Conservation (phyloP, 23 tunicate genomes). For the Ascidia mentula region DNA sequence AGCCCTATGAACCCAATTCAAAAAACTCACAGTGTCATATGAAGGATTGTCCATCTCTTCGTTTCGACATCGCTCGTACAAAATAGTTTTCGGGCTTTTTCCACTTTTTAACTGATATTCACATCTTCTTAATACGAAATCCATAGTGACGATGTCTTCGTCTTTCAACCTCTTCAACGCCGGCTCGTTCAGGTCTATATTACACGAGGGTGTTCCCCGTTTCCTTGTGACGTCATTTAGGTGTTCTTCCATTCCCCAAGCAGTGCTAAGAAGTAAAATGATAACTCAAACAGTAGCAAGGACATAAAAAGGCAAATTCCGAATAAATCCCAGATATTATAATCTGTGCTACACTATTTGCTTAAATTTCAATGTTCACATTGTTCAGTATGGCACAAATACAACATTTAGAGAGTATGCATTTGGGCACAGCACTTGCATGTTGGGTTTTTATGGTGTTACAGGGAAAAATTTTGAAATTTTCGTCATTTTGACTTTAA, state of each 20-base stretch:
- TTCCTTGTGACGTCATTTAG: background rate
- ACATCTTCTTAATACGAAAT: constrained; percentile 60
- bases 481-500: too few species aligned
- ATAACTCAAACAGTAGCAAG: too few species aligned
- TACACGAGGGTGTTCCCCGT: background rate
- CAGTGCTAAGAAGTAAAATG: background rate
- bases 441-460: too few species aligned
- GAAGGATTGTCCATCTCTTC: constrained; percentile 41
- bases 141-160: constrained; percentile 60
- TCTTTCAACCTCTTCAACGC: constrained; percentile 26
- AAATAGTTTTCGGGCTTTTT: constrained; percentile 70
- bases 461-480: too few species aligned
- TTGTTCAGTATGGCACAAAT: too few species aligned
- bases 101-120: constrained; percentile 53
- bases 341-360: too few species aligned
- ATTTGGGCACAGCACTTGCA: too few species aligned
- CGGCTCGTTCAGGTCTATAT: constrained; percentile 24
- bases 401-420: too few species aligned
- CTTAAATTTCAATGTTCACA: too few species aligned
- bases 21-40: constrained; percentile 59
- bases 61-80: constrained; percentile 62
- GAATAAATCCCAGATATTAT: too few species aligned
- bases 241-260: background rate
- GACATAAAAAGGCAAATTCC: too few species aligned
- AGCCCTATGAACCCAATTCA: background rate